Evolutionary conservation across 2,888 invertebrate species (phyloP), one percentile per base, ranked within the genome.

Genomic region (Sinohyriopsis cumingii): DNA sequence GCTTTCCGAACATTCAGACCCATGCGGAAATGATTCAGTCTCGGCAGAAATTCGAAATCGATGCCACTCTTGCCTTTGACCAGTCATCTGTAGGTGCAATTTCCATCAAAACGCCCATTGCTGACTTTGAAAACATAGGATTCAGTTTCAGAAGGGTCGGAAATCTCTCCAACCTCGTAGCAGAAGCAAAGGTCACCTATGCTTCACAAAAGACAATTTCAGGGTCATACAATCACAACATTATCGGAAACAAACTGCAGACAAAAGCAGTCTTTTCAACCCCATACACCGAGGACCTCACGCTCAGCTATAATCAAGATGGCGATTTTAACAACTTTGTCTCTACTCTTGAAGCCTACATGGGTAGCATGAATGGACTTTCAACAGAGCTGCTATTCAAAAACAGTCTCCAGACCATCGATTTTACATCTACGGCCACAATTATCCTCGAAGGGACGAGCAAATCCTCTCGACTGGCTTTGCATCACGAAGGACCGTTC

Each of bases 21-120:
- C 70, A 67, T 24, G 69, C 61, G 9, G 68, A 72, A 54, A 3
- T 77, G 4, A n/a, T 45, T 9, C 64, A 70, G 45, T 59, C 60
- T 15, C 56, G 59, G 9, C 67, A 76, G 25, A 62, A 66, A 28
- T 56, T 63, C 61, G 62, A 64, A 25, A 33, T 67, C 56, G 59
- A 65, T 33, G 61, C 55, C 45, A 57, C 45, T 19, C 53, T 66
- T 5, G 68, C 59, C 3, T 12, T 67, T 12, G 45, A 18, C 25
- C 59, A 67, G 15, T 55, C 55, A 28, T 71, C 63, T 24, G 69
- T 70, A 19, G 75, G 79, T 9, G 69, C 76, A 3, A 55, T 81
- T 20, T 71, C 65, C 15, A 22, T 84, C 5, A 76, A 76, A 25
- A 78, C 84, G 53, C 84, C 84, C 55, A 73, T 80, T 56, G 68